Evolutionary conservation across 2,888 invertebrate genomes (phyloP), one percentile per base, ranked within the genome.

Genomic region (Cordilura impudica): DNA sequence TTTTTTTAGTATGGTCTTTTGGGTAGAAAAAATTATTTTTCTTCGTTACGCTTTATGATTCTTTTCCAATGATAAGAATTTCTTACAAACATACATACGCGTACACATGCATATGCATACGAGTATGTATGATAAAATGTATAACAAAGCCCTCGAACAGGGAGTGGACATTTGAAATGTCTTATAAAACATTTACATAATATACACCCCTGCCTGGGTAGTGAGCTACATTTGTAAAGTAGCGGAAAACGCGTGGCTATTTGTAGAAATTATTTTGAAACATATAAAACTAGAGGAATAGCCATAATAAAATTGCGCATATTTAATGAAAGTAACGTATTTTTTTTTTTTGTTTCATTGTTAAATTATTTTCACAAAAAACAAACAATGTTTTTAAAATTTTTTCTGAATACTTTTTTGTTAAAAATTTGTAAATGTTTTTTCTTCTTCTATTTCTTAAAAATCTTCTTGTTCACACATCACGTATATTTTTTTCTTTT

Each of bases 161-260:
- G 58, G 53, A 53, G 69, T 79, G 75, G 71, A 51, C 71, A 72
- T 51, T 75, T 19, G 60, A 74, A 71, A 60, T 71, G 66, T 79
- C 78, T 74, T 79, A 54, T 63, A 49, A 54, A 56, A 72, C 61
- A 79, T 79, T 79, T 79, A 75, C 75, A 79, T 79, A 79, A 79
- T 75, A 58, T 69, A 79, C 79, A 79, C 79, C 79, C 79, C 79
- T 63, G 45, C 75, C 47, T 63, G 69, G 56, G 60, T 60, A 71
- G 54, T 56, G 54, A 67, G 47, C 47, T n/a, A 66, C 51, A 26
- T 39, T 21, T 12, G 7, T 35, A n/a, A 54, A 73, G 56, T 21
- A 58, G 71, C 18, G 71, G 61, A 79, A 79, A 75, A 39, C 35
- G 35, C 35, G 35, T 39, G 35, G 12, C 35, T 2, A n/a, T n/a